Percentiles rank a stretch among this genome's conserved stretches.
These are phyloP conservation scores for Globodera rostochiensis DNA, from an alignment of 1,140 invertebrate species.

Conservation along the genomic window DNA sequence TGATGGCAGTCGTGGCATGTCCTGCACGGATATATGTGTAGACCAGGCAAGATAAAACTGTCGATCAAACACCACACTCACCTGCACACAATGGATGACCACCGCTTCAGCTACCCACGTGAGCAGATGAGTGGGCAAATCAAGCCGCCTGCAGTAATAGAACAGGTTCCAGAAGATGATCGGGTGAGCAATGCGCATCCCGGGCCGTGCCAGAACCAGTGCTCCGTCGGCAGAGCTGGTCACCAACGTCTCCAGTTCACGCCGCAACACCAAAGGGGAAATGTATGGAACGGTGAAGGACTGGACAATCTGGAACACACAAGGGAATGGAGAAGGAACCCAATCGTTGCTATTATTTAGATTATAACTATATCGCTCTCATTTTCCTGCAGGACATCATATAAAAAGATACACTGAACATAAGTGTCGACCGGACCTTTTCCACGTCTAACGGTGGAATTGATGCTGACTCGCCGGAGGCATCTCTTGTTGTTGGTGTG, in stretches of 20 bases:
- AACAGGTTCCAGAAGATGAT: slow-evolving; percentile 64
- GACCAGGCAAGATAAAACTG: too few relatives aligned
- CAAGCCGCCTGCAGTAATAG: slow-evolving; percentile 60
- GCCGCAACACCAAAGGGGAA: slow-evolving; percentile 60
- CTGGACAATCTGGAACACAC: slow-evolving; percentile 30
- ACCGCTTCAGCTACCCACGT: slow-evolving; percentile 56
- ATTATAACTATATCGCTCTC: too few relatives aligned
- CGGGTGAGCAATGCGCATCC: slow-evolving; percentile 52
- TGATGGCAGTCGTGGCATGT: neutral
- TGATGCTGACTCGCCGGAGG: neutral
- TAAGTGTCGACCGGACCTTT: neutral
- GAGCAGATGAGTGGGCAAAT: slow-evolving; percentile 60
- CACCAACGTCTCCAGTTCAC: slow-evolving; percentile 59
- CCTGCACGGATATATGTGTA: neutral
- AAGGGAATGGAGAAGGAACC: neutral
- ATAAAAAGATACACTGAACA: neutral
- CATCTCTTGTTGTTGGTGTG: too few relatives aligned
- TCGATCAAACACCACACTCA: neutral
- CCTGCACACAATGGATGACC: slow-evolving; percentile 60
- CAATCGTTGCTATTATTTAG: neutral
- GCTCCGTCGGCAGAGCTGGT: slow-evolving; percentile 28
- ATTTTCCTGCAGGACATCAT: too few relatives aligned
- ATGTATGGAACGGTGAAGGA: slow-evolving; percentile 61
- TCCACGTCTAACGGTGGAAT: neutral
- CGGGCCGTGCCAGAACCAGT: slow-evolving; percentile 35